Percentiles rank a stretch among this genome's conserved stretches.
These are phyloP conservation scores for Peromyscus californicus DNA, from an alignment of 2,113 vertebrate species.

Conservation along the genomic window DNA sequence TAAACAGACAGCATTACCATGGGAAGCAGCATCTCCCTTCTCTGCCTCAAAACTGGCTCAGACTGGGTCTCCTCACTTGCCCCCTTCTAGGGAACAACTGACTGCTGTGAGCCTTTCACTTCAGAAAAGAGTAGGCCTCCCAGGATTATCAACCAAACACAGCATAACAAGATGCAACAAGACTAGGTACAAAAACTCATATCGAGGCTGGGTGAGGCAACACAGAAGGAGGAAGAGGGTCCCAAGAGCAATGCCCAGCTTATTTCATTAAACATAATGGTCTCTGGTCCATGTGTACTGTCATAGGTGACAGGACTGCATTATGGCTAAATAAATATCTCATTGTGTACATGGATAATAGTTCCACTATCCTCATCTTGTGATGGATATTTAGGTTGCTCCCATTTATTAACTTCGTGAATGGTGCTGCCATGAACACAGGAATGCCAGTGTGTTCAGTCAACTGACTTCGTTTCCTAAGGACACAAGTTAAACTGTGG, in stretches of 20 bases:
- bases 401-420: neutral
- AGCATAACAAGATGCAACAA: neutral
- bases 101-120: neutral
- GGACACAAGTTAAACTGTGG: neutral
- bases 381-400: neutral
- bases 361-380: neutral
- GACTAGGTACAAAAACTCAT: neutral
- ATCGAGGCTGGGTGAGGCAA: neutral
- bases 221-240: neutral
- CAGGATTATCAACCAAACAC: neutral
- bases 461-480: neutral
- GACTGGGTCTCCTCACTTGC: neutral
- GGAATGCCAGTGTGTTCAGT: neutral
- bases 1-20: neutral
- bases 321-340: neutral
- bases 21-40: neutral
- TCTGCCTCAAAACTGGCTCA: neutral
- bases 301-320: neutral
- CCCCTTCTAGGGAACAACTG: neutral
- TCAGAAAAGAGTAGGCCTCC: neutral
- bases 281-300: neutral
- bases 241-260: neutral
- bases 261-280: neutral
- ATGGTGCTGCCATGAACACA: neutral
- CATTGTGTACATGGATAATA: neutral